These are phyloP conservation scores for Yponomeuta evonymella DNA, from an alignment of 2,888 invertebrate genomes.

Conservation along the genomic window DNA sequence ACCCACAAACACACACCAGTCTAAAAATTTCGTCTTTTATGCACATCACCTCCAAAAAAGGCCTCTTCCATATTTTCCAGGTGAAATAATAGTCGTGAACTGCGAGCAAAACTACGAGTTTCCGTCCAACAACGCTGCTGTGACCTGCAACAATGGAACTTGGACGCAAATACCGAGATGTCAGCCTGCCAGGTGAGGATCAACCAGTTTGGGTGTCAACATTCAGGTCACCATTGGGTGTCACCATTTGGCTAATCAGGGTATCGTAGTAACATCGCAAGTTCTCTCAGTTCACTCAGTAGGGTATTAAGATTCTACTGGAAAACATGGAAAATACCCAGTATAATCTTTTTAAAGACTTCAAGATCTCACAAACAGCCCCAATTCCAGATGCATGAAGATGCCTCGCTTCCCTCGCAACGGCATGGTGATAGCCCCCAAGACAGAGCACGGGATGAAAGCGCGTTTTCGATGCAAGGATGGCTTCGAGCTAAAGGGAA, in stretches of 20 bases:
- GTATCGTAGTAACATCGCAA: too few relatives aligned
- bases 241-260: too few relatives aligned
- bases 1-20: too few relatives aligned
- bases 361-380: not conserved
- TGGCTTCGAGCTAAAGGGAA: conserved; percentile 89
- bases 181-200: conserved; percentile 82
- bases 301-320: too few relatives aligned
- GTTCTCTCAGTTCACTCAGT: too few relatives aligned
- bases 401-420: conserved; percentile 91
- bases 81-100: conserved; percentile 78
- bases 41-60: not conserved
- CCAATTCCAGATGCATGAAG: conserved; percentile 80
- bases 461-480: conserved; percentile 96
- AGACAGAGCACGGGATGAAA: conserved; percentile 97
- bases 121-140: conserved; percentile 82
- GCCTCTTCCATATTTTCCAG: conserved; percentile 34
- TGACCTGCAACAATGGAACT: conserved; percentile 94
- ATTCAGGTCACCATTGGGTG: too few relatives aligned
- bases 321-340: too few relatives aligned
- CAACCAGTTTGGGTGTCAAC: too few relatives aligned
- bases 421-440: conserved; percentile 97
- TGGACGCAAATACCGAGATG: conserved; percentile 95
- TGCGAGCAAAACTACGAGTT: conserved; percentile 93
- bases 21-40: too few relatives aligned
- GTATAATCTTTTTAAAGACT: too few relatives aligned